These are phyloP conservation scores for Andrena marginata DNA, from an alignment of 2,888 invertebrate genomes.

Conservation along the genomic window DNA sequence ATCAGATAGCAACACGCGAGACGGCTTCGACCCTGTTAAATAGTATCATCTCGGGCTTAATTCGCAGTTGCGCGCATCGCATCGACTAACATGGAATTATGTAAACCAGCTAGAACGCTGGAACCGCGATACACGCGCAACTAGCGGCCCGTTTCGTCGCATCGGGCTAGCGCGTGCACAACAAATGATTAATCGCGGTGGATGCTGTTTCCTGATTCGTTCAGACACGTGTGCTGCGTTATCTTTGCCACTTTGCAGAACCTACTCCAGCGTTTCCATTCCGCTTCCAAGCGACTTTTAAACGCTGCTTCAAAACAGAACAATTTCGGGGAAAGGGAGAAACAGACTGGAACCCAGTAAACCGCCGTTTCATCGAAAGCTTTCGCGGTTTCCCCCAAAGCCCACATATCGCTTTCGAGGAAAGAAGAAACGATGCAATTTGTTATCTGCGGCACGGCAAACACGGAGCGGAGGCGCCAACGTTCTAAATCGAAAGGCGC, in stretches of 20 bases:
- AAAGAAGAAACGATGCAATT: slow-evolving; percentile 7
- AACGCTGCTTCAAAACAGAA: neutral
- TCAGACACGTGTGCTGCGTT: neutral
- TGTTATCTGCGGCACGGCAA: slow-evolving; percentile 54
- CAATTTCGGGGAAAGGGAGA: neutral
- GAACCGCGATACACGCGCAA: slow-evolving; percentile 14
- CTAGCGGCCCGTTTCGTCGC: neutral
- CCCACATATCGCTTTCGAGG: neutral
- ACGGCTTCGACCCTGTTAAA: neutral
- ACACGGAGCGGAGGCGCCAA: slow-evolving; percentile 44
- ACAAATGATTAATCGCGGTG: slow-evolving; percentile 26
- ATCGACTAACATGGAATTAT: slow-evolving; percentile 36
- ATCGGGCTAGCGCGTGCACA: neutral
- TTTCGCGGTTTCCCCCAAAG: neutral
- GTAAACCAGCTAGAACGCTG: slow-evolving; percentile 36
- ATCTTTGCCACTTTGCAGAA: neutral
- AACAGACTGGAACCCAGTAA: neutral
- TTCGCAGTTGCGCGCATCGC: slow-evolving; percentile 7
- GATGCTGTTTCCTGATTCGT: slow-evolving; percentile 17
- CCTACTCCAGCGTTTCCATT: neutral
- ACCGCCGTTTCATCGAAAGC: neutral
- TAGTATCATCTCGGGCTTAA: slow-evolving; percentile 13
- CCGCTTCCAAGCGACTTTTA: neutral
- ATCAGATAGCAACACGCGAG: neutral
- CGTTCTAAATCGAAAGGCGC: slow-evolving; percentile 42